Conservation (phyloP, 2,797 vertebrate species). For the Hephaestus fuliginosus region DNA sequence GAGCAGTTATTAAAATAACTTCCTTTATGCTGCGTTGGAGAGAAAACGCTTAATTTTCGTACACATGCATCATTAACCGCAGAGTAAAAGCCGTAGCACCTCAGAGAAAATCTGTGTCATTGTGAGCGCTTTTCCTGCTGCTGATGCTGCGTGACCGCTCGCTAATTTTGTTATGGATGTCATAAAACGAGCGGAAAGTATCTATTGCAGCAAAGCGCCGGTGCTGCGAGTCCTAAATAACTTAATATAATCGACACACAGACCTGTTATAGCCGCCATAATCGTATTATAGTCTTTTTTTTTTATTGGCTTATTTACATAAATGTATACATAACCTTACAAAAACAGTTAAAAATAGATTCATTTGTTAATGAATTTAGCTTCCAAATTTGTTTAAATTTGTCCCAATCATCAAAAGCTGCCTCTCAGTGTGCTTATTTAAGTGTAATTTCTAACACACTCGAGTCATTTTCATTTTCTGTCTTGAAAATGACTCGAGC, state of each 20-base stretch:
- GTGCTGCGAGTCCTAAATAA: not conserved
- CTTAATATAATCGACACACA: not conserved
- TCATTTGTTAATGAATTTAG: not conserved
- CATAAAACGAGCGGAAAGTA: not conserved
- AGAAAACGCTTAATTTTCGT: not conserved
- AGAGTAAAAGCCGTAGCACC: conserved; percentile 24
- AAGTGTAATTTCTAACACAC: not conserved
- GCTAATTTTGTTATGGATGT: conserved; percentile 12
- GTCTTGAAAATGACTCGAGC: not conserved
- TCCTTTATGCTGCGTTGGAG: not conserved
- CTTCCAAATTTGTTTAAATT: not conserved
- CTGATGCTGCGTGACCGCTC: conserved; percentile 28
- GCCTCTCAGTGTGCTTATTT: not conserved
- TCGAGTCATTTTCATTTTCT: not conserved
- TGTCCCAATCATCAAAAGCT: not conserved
- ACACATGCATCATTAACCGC: conserved; percentile 16
- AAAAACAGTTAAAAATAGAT: not conserved
- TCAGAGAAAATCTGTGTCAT: not conserved
- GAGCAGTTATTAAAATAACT: conserved; percentile 1
- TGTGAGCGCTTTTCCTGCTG: conserved; percentile 8
- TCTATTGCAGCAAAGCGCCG: not conserved
- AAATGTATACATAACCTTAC: not conserved
- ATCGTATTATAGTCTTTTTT: not conserved
- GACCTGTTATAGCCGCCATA: not conserved
- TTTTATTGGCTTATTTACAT: not conserved